Percentiles rank a stretch among this genome's conserved stretches.
phyloP scores from a whole-genome alignment of 2,797 vertebrate genomes.

The Stomatorhinus walkeri region DNA sequence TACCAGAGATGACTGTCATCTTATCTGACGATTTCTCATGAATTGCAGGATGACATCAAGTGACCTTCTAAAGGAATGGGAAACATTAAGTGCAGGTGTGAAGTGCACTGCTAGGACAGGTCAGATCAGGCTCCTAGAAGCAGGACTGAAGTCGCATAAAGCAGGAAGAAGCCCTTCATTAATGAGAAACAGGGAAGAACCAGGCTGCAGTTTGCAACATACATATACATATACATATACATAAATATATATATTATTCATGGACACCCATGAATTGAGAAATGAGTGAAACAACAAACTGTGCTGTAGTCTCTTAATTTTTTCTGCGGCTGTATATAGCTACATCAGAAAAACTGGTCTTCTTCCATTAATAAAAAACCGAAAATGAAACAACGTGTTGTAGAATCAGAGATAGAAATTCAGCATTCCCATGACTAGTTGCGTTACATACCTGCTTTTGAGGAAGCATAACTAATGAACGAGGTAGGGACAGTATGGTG shows the following conservation, averaged over 20 bases:
- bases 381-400: background rate
- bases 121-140: background rate
- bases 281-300: background rate
- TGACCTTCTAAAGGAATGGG: background rate
- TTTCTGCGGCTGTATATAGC: background rate
- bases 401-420: background rate
- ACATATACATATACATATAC: too few relatives aligned
- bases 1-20: background rate
- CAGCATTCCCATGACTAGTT: background rate
- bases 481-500: background rate
- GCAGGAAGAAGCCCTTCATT: background rate
- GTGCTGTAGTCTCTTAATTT: background rate
- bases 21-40: background rate
- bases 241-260: background rate
- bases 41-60: background rate
- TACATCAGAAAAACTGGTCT: background rate
- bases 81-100: background rate
- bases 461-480: background rate
- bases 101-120: background rate
- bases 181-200: background rate
- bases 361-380: background rate
- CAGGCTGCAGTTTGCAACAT: background rate
- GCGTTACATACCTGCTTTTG: background rate
- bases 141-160: background rate
- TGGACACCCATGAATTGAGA: background rate